Base-by-base conservation (phyloP, 1,140 invertebrate genomes). In the Cataglyphis hispanica region DNA sequence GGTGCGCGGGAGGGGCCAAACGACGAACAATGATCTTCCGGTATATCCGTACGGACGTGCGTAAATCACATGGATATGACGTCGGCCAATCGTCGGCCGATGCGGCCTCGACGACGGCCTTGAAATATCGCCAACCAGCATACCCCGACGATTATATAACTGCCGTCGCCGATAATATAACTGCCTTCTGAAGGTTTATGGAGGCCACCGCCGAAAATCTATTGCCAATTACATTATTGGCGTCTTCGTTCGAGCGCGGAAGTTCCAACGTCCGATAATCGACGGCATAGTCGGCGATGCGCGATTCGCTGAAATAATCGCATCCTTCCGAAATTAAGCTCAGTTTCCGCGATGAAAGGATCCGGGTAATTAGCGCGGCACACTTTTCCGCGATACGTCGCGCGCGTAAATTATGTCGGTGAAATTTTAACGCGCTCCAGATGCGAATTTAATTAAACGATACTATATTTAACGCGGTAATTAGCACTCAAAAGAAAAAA, bases 21-120 rank as follows among this genome's bases (percentile, higher is more conserved):
- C 67, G 75, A 75, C 72, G 87, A 88, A 88, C 87, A 88, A 88
- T 88, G 78, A 86, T 86, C 85, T 75, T 88, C 87, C 87, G 77
- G 77, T 80, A 16, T 50, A 76, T 88, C 76, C 80, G 31, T 88
- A 37, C 53, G 50, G 46, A 86, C 78, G 61, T 37, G 70, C 70
- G 75, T 88, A 83, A 86, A 86, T 88, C 87, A 86, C 50, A 3
- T 3, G 56, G 76, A 81, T 86, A 74, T 85, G 66, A 76, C 78
- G 61, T 70, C 70, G 50, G 80, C 76, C 60, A 83, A 86, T 86
- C 85, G 85, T 88, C 84, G 77, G 77, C 70, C 67, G 53, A 72
- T 22, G 66, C 16, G 66, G 25, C n/a, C 78, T 34, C 66, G 78
- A 74, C 56, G 27, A 69, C 67, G 58, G 31, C 22, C 77, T 83